Percentiles rank a stretch among this genome's conserved stretches.
These are phyloP conservation scores for Perdita meconis DNA, from an alignment of 2,888 invertebrate species.

Conservation along the genomic window DNA sequence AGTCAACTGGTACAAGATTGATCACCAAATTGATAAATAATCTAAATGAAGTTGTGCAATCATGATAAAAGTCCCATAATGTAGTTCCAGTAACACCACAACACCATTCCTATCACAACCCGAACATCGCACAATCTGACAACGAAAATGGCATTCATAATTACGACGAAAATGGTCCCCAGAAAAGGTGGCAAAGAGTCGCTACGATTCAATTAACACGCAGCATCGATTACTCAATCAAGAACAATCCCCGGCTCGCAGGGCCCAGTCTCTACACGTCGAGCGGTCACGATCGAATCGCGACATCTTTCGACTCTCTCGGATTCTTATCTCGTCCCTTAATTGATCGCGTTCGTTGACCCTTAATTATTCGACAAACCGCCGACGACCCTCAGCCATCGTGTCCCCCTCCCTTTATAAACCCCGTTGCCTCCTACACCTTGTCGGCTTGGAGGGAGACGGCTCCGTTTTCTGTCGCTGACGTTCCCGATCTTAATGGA, in stretches of 20 bases:
- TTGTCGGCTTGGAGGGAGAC: conserved; percentile 31
- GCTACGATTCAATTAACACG: conserved; percentile 49
- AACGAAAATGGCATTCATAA: too few species aligned
- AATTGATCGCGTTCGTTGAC: conserved; percentile 72
- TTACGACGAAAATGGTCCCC: too few species aligned
- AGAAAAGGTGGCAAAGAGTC: neutral
- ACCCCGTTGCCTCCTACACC: conserved; percentile 49
- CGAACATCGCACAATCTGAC: too few species aligned
- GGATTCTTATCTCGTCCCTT: conserved; percentile 66
- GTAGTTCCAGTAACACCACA: too few species aligned
- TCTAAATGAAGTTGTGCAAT: too few species aligned
- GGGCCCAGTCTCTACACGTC: conserved; percentile 29
- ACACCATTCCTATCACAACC: too few species aligned
- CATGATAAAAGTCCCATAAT: too few species aligned
- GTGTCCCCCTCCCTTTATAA: neutral
- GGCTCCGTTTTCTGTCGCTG: conserved; percentile 64
- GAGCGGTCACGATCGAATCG: conserved; percentile 62
- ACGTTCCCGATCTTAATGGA: conserved; percentile 69
- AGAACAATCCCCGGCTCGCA: conserved; percentile 17
- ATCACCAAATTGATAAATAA: too few species aligned
- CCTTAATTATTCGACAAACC: conserved; percentile 72
- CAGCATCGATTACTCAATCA: conserved; percentile 60
- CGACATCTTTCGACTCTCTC: conserved; percentile 61
- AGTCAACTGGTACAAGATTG: too few species aligned
- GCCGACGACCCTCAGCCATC: conserved; percentile 56